Evolutionary conservation across 2,888 invertebrate species (phyloP), one percentile per base, ranked within the genome.

Genomic region (Pollenia amentaria): DNA sequence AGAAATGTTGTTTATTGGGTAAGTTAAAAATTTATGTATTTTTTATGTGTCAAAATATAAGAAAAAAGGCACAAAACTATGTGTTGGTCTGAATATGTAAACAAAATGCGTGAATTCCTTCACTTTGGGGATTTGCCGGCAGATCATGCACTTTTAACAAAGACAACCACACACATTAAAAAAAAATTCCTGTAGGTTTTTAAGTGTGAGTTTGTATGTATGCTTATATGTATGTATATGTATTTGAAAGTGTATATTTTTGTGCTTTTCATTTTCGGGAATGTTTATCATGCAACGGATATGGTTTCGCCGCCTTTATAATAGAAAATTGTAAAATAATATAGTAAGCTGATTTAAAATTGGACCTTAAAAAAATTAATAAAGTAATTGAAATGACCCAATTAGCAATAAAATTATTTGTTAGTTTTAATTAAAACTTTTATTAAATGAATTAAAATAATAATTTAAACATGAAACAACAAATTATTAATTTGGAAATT

Each of bases 201-300:
- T 44, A 16, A 10, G 38, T 38, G 40, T 51, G 21, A 18, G 11
- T 53, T 11, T 16, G 38, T 18, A 67, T n/a, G 48, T 29, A 29
- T 3, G 3, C 3, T 3, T 3, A 29, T 29, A 16, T 38, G 40
- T 29, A 18, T 67, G 14, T 16, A 8, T 57, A 57, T 16, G 62
- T 9, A 42, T 42, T 29, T 3, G 44, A 53, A 44, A 42, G n/a
- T 12, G 0, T 29, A 29, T 12, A 48, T 21, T 51, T 64, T 46
- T 65, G 12, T 18, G 40, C 48, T 72, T 77, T 83, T 57, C n/a
- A 46, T 76, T 72, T 55, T 11, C 72, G 81, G 77, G 77, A 80
- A 85, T 72, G 72, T 77, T 65, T 85, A 72, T 85, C 70, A 51
- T 72, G 80, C 51, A 72, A 60, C 57, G 77, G 51, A 81, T 48